Percentiles rank a stretch among this genome's conserved stretches.
Evolutionary conservation across 2,888 invertebrate species (phyloP).

Genomic region (Drosophila conformis): DNA sequence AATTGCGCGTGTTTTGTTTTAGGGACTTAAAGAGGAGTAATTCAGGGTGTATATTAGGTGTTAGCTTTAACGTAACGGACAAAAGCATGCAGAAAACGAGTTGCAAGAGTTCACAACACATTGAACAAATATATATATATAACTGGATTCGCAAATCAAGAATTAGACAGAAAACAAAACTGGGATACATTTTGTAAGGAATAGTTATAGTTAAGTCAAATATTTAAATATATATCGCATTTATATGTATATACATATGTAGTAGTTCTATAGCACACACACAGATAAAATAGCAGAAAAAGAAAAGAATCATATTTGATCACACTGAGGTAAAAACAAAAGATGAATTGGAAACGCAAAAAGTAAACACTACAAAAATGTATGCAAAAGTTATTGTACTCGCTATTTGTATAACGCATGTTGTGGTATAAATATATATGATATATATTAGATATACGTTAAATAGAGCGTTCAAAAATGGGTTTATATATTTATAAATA

Average conservation of each 20-base stretch:
- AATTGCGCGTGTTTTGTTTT: background rate
- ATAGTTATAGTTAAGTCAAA: background rate
- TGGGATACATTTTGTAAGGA: constrained; percentile 13
- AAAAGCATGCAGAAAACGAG: constrained; percentile 70
- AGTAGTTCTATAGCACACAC: constrained; percentile 32
- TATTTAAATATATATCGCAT: background rate
- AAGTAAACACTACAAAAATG: constrained; percentile 74
- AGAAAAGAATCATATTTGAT: constrained; percentile 5
- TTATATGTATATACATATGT: constrained; percentile 9
- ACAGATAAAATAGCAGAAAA: constrained; percentile 13
- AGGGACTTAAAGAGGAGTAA: background rate
- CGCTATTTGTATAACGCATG: constrained; percentile 43
- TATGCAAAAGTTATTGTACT: constrained; percentile 67
- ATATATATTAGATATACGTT: constrained; percentile 43
- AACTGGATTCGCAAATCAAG: constrained; percentile 13
- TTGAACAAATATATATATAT: constrained; percentile 15
- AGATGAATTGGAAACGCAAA: constrained; percentile 46
- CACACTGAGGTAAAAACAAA: constrained; percentile 54
- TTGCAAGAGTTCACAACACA: constrained; percentile 29
- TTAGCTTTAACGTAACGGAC: constrained; percentile 56
- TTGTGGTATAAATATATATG: constrained; percentile 37
- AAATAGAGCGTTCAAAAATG: constrained; percentile 57
- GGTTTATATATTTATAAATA: constrained; percentile 30
- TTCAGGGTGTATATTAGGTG: constrained; percentile 21
- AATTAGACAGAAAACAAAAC: constrained; percentile 14